Base-by-base conservation (phyloP, 2,797 vertebrate genomes). In the Myotis pilosus region DNA sequence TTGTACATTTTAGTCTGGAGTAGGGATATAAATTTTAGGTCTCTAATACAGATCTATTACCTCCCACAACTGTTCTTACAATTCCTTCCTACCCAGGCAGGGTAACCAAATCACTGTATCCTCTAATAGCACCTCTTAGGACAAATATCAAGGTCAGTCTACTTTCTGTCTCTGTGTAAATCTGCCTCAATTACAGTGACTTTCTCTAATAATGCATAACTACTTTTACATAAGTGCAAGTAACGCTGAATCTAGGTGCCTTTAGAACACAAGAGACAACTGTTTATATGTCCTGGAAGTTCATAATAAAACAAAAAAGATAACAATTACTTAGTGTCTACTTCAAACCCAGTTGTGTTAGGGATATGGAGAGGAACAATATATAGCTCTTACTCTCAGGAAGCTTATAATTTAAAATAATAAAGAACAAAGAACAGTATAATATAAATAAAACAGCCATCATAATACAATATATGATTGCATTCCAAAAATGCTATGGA, bases 401-500 rank as follows among this genome's bases (percentile, higher is more conserved):
- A 60, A 95, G 15, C 9, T 41, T 94, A 57, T 25, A 82, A 75
- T 64, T 92, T 76, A 53, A 92, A 93, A 41, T 71, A 64, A 72
- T 87, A 89, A 87, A 93, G 15, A 92, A 51, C 3, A 41, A 72
- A 25, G 49, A 79, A 41, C 1, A 83, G 8, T 30, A 66, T n/a
- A 64, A n/a, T 20, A 85, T 69, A 64, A 89, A 72, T 44, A 6
- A 86, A 93, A 78, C 10, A 92, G 12, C 6, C 1, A 60, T 30
- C 38, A 74, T 28, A 75, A 33, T 12, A 71, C 28, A 80, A 64
- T 53, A 69, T 72, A 22, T 17, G 23, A 75, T 66, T 81, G 55
- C 1, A 23, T 81, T 74, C 15, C 25, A 75, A 62, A 60, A 62
- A 28, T 13, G 12, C 6, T n/a, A 33, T 2, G 12, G 28, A 33